These are phyloP conservation scores for Platypus cylindrus DNA, from an alignment of 2,888 invertebrate genomes.

Conservation along the genomic window DNA sequence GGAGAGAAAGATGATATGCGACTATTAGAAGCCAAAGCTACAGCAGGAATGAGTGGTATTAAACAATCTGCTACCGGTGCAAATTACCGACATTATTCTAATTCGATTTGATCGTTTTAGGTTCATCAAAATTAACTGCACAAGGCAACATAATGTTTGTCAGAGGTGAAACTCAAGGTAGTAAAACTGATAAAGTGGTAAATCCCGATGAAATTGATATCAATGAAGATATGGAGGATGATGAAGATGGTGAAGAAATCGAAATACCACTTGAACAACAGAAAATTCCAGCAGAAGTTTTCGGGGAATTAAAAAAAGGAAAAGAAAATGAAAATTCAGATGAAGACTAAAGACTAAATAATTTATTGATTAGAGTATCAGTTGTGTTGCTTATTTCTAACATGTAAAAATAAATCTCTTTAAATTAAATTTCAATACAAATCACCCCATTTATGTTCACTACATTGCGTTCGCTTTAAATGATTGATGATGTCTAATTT, in stretches of 20 bases:
- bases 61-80: neutral
- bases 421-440: conserved; percentile 4
- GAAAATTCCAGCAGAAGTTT: conserved; percentile 79
- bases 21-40: conserved; percentile 72
- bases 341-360: neutral
- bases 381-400: no score
- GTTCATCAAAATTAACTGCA: conserved; percentile 32
- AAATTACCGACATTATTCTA: neutral
- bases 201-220: conserved; percentile 86
- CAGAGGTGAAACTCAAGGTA: conserved; percentile 73
- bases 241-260: conserved; percentile 43
- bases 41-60: conserved; percentile 50
- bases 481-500: no score
- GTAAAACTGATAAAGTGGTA: conserved; percentile 53
- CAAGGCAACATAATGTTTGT: conserved; percentile 69
- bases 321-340: conserved; percentile 13
- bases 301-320: conserved; percentile 59
- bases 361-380: conserved; percentile 1
- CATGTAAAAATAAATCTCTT: no score
- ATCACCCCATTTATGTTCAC: no score
- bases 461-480: no score
- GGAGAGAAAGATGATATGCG: conserved; percentile 80
- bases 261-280: conserved; percentile 64
- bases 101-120: conserved; percentile 5
- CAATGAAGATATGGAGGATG: conserved; percentile 49